Percentiles rank a stretch among this genome's conserved stretches.
Conservation (phyloP, 2,797 vertebrate species). For the Scolopax bukidnonensis region DNA sequence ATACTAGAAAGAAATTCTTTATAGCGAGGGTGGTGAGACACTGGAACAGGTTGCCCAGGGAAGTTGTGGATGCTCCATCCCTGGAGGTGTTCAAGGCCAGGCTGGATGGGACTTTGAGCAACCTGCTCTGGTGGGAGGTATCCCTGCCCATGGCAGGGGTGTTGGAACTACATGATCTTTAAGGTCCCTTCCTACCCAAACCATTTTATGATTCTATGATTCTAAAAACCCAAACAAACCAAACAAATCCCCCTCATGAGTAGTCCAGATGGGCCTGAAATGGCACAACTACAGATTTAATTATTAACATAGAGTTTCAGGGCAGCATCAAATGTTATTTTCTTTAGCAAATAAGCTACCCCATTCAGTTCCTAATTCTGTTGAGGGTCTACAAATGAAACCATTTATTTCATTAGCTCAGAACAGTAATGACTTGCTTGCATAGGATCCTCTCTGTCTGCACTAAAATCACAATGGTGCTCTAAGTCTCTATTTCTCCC, state of each 20-base stretch:
- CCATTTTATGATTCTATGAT: no score
- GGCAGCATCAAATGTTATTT: background rate
- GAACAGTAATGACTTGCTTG: background rate
- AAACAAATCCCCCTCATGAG: accelerated
- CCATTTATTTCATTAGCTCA: background rate
- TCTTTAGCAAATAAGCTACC: background rate
- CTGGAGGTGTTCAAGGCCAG: no score
- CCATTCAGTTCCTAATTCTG: background rate
- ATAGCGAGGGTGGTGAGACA: no score
- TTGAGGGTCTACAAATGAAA: background rate
- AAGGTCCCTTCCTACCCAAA: no score
- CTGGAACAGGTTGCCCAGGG: no score
- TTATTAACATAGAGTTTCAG: background rate
- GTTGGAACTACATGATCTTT: no score
- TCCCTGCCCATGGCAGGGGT: no score
- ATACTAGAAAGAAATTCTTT: no score
- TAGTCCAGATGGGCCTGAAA: background rate
- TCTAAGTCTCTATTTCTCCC: background rate
- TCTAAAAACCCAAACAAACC: background rate
- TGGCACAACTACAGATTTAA: background rate
- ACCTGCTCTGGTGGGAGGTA: no score
- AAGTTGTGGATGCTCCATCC: no score
- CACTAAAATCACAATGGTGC: background rate
- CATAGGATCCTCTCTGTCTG: background rate
- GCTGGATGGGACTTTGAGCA: no score